These are phyloP conservation scores for Acanthosoma haemorrhoidale DNA, from an alignment of 2,888 invertebrate species.

Conservation along the genomic window DNA sequence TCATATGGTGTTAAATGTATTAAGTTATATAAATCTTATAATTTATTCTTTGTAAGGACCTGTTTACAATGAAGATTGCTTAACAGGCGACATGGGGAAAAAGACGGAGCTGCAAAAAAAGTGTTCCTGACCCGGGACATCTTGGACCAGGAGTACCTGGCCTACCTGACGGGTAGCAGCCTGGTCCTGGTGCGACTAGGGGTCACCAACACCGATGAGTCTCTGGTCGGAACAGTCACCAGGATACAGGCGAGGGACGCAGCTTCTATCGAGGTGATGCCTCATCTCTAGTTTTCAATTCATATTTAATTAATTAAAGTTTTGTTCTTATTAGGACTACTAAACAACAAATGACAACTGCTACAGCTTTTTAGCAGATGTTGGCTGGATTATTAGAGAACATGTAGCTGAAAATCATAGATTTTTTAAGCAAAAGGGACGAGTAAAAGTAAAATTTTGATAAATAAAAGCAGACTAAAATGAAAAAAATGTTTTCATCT, in stretches of 20 bases:
- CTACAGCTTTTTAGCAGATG: no score
- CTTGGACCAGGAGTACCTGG: slow-evolving; percentile 76
- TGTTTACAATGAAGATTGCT: not conserved
- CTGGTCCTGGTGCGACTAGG: slow-evolving; percentile 57
- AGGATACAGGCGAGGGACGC: slow-evolving; percentile 79
- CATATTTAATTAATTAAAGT: not conserved
- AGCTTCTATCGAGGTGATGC: slow-evolving; percentile 65
- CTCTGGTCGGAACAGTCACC: slow-evolving; percentile 68
- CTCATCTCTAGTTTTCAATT: no score
- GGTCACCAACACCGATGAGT: slow-evolving; percentile 55
- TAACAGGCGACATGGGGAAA: slow-evolving; percentile 44
- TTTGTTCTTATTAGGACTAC: no score
- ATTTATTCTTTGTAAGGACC: not conserved
- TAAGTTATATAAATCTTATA: not conserved
- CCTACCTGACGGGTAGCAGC: slow-evolving; percentile 54
- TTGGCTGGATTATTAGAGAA: no score
- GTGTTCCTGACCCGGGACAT: slow-evolving; percentile 82
- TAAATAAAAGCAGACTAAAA: no score
- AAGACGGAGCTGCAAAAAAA: slow-evolving; percentile 59
- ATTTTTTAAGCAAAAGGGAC: no score
- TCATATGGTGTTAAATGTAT: no score
- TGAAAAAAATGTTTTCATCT: no score
- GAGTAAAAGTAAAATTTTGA: no score
- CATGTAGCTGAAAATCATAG: no score
- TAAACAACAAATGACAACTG: no score